phyloP scores from a whole-genome alignment of 2,113 vertebrate genomes.

The Xiphophorus hellerii region DNA sequence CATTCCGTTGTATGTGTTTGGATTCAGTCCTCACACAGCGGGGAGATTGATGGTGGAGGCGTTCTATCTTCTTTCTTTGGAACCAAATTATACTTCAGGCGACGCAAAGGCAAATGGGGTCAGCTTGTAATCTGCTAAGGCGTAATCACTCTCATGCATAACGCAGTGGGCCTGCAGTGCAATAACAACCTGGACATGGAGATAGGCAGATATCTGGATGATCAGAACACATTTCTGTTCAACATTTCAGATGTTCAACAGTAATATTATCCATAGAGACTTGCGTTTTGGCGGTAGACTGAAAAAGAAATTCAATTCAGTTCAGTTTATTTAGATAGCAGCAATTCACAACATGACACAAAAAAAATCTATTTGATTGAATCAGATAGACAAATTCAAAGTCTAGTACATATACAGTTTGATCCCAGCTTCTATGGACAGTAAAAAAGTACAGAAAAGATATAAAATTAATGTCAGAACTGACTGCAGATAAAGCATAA shows the following conservation, averaged over 20 bases:
- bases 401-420: too few relatives aligned
- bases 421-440: too few relatives aligned
- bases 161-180: slow-evolving; percentile 45
- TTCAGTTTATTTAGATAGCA: too few relatives aligned
- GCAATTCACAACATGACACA: too few relatives aligned
- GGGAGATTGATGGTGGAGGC: slow-evolving; percentile 64
- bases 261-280: slow-evolving; percentile 7
- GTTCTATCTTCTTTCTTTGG: slow-evolving; percentile 41
- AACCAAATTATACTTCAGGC: slow-evolving; percentile 74
- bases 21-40: slow-evolving; percentile 48
- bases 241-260: slow-evolving; percentile 22
- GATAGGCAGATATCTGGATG: slow-evolving; percentile 49
- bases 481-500: too few relatives aligned
- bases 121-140: slow-evolving; percentile 72
- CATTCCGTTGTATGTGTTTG: slow-evolving; percentile 49
- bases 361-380: too few relatives aligned
- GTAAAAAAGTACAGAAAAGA: too few relatives aligned
- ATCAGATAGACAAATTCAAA: too few relatives aligned
- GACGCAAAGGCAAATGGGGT: slow-evolving; percentile 73
- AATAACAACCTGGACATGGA: slow-evolving; percentile 56
- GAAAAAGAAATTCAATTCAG: too few relatives aligned
- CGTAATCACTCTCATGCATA: slow-evolving; percentile 73
- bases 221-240: slow-evolving; percentile 55
- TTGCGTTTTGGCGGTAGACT: not conserved
- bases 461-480: too few relatives aligned